Evolutionary conservation across 2,797 vertebrate species (phyloP).

Genomic region (Spheniscus humboldti): DNA sequence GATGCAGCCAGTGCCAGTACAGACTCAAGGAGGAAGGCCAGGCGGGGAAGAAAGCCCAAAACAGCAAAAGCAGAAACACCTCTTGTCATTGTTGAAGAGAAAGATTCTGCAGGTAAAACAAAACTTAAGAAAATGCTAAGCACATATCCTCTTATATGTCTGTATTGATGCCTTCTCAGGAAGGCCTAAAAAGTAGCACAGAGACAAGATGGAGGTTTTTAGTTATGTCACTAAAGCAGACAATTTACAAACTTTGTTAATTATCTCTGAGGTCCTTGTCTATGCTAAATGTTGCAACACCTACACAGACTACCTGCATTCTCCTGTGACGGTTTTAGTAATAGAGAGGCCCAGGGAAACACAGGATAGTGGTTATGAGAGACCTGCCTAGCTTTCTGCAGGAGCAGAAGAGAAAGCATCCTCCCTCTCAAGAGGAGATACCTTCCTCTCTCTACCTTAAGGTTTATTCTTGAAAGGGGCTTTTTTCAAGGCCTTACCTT

Average conservation of each 20-base stretch:
- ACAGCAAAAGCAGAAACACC: slow-evolving; percentile 70
- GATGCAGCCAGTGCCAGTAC: slow-evolving; percentile 16
- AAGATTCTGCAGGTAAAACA: slow-evolving; percentile 66
- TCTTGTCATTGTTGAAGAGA: slow-evolving; percentile 60
- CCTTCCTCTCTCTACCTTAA: not conserved
- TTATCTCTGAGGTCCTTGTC: not conserved
- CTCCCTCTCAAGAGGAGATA: not conserved
- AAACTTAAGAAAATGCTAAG: not conserved
- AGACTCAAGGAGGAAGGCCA: slow-evolving; percentile 77
- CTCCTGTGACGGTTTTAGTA: not conserved
- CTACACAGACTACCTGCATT: not conserved
- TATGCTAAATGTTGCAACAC: not conserved
- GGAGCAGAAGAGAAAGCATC: not conserved
- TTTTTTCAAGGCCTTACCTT: not conserved
- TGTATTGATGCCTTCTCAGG: not conserved
- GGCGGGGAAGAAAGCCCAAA: slow-evolving; percentile 81
- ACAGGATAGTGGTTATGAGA: not conserved
- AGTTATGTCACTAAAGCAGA: not conserved
- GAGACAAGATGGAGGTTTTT: not conserved
- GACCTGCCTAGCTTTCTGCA: not conserved
- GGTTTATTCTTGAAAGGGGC: not conserved
- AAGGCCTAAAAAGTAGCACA: not conserved
- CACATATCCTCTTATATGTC: rapidly evolving
- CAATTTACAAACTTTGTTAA: not conserved
- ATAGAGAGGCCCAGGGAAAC: not conserved